phyloP scores from a whole-genome alignment of 2,888 invertebrate species.

The Barypeithes pellucidus region DNA sequence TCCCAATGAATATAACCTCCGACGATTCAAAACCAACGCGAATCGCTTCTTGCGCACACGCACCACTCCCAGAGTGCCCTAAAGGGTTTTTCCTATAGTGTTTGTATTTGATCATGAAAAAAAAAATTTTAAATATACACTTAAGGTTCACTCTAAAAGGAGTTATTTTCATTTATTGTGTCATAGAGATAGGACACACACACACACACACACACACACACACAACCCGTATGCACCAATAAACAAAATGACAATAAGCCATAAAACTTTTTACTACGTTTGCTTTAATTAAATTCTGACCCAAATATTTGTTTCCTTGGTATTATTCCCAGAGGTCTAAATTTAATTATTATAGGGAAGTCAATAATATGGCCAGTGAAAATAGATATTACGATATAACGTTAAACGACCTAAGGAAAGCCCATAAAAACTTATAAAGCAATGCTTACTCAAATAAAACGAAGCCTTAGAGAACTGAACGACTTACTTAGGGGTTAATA shows the following conservation, averaged over 20 bases:
- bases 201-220: no score
- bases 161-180: no score
- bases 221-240: background rate
- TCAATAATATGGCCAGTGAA: constrained; percentile 15
- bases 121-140: no score
- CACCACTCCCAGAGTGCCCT: no score
- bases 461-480: constrained; percentile 4
- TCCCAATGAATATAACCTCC: no score
- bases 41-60: no score
- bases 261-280: constrained; percentile 21
- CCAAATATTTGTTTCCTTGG: constrained; percentile 28
- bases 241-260: constrained; percentile 24
- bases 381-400: constrained; percentile 27
- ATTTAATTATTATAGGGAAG: constrained; percentile 27
- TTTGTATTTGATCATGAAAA: no score
- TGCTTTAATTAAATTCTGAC: constrained; percentile 28
- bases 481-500: background rate
- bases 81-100: no score
- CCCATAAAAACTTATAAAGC: constrained; percentile 9
- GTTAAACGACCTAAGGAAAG: constrained; percentile 19
- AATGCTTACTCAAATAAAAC: constrained; percentile 2
- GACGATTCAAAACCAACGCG: no score
- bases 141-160: no score
- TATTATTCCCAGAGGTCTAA: constrained; percentile 26
- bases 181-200: no score